Base-by-base conservation (phyloP, 2,888 invertebrate species). In the Trissolcus japonicus region DNA sequence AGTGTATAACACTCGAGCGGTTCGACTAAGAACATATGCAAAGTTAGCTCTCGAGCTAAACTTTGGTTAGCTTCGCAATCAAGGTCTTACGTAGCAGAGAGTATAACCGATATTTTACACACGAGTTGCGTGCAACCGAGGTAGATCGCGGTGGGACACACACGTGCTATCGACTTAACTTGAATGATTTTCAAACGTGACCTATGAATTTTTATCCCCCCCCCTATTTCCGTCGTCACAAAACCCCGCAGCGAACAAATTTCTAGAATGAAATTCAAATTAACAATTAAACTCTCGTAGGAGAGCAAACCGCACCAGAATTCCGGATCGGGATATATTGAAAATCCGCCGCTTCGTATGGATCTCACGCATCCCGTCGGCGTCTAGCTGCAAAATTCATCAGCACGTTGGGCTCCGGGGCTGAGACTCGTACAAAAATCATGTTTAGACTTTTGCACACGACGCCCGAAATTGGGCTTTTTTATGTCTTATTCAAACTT, bases 91-190 rank as follows among this genome's bases (percentile, higher is more conserved):
- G 41, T 35, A 35, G 35, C 35, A n/a, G 40, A 41, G 55, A 68
- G 61, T 48, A 29, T 71, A 53, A 57, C 62, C 43, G 57, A 41
- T 46, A 71, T 71, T 71, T 71, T 57, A 57, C 71, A 62, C 50
- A 57, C 63, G 63, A 71, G 63, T 57, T 71, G 71, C 71, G 63
- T 71, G 71, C 19, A 57, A 53, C 46, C 35, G 17, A 71, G 43
- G n/a, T n/a, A n/a, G 43, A 51, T 61, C 50, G 14, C 17, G 54
- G 40, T 16, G 51, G 11, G 16, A 14, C 46, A 46, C 46, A 19
- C n/a, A 71, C 53, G 41, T 61, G 43, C 71, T 71, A 71, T 71
- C 55, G 57, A 63, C 57, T n/a, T 14, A 57, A 63, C 57, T 59
- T 21, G 40, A 67, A 53, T 59, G 55, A 59, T 59, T 62, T 40